Evolutionary conservation across 2,888 invertebrate genomes (phyloP).

Genomic region (Enoplolaimus lenunculus): DNA sequence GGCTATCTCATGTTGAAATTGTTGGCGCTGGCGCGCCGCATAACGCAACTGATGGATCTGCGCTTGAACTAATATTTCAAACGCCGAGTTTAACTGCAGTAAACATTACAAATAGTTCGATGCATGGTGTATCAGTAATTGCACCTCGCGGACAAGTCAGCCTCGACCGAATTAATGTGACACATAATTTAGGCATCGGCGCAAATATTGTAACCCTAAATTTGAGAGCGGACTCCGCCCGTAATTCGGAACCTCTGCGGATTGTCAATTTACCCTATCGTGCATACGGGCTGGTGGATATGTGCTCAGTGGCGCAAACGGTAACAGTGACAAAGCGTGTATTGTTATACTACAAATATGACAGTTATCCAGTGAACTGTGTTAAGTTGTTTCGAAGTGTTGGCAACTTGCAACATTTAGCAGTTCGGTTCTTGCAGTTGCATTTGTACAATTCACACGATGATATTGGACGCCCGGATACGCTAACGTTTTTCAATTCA

Average conservation of each 20-base stretch:
- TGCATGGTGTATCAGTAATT: conserved; percentile 66
- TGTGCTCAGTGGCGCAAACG: conserved; percentile 86
- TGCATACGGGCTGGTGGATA: conserved; percentile 80
- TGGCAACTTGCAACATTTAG: conserved; percentile 50
- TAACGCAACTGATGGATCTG: conserved; percentile 72
- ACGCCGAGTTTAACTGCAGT: conserved; percentile 62
- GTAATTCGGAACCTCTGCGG: not conserved
- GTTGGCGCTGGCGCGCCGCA: conserved; percentile 86
- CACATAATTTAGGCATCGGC: conserved; percentile 69
- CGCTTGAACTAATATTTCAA: conserved; percentile 73
- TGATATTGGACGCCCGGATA: conserved; percentile 24
- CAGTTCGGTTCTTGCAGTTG: conserved; percentile 61
- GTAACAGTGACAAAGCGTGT: conserved; percentile 75
- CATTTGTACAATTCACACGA: conserved; percentile 23
- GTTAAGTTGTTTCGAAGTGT: conserved; percentile 85
- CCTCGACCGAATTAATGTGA: conserved; percentile 35
- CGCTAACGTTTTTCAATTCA: conserved; percentile 18
- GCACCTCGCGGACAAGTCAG: conserved; percentile 30
- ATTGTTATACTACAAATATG: conserved; percentile 86
- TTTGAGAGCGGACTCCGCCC: conserved; percentile 42
- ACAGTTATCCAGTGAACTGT: conserved; percentile 85
- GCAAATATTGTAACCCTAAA: conserved; percentile 74
- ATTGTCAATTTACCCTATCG: conserved; percentile 44
- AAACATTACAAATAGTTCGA: conserved; percentile 66
- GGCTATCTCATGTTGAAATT: conserved; percentile 58